Percentiles rank a stretch among this genome's conserved stretches.
phyloP scores from a whole-genome alignment of 2,797 vertebrate species.

The Strix occidentalis region DNA sequence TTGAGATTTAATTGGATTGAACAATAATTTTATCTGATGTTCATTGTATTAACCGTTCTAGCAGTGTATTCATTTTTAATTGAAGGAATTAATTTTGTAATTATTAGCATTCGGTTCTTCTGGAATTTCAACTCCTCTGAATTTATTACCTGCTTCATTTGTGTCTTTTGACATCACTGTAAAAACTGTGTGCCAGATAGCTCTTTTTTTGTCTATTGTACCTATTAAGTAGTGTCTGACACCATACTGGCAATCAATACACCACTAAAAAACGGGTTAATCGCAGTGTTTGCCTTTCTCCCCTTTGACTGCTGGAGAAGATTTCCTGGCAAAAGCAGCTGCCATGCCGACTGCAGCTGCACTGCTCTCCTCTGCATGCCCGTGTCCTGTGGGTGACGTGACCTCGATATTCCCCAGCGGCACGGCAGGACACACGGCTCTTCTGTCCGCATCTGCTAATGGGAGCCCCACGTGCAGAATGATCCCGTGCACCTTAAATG shows the following conservation, averaged over 20 bases:
- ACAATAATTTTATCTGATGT: slow-evolving; percentile 59
- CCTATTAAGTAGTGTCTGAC: not conserved
- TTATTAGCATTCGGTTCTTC: slow-evolving; percentile 7
- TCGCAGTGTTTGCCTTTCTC: not conserved
- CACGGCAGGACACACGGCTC: not conserved
- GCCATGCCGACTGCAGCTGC: accelerated
- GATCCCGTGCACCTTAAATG: not conserved
- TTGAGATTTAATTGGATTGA: slow-evolving; percentile 66
- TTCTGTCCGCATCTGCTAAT: not conserved
- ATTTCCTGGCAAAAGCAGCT: accelerated
- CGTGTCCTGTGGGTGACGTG: not conserved
- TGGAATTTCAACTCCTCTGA: not conserved
- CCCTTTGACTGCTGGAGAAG: not conserved
- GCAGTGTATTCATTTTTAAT: slow-evolving; percentile 53
- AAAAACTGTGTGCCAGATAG: not conserved
- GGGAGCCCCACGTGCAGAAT: not conserved
- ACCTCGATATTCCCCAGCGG: accelerated
- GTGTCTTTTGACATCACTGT: not conserved
- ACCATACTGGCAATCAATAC: not conserved
- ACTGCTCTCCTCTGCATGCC: not conserved
- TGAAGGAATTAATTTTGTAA: slow-evolving; percentile 59
- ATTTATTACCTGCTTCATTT: not conserved
- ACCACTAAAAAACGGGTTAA: not conserved
- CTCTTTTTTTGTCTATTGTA: not conserved
- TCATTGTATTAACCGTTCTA: slow-evolving; percentile 23